Conservation (phyloP, 2,113 vertebrate genomes). For the Acrocephalus arundinaceus region DNA sequence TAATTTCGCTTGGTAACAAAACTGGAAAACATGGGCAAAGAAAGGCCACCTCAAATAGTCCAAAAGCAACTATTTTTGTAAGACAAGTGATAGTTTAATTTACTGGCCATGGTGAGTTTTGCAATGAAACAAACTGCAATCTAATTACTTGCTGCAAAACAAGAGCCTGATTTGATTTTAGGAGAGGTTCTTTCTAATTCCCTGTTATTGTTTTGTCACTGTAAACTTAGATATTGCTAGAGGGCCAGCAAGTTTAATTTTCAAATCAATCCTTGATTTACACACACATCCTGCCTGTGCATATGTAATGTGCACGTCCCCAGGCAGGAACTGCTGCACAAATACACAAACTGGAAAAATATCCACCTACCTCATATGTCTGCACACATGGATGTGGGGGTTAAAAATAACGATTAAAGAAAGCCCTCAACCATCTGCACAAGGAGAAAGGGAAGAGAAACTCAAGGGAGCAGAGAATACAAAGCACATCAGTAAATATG, state of each 20-base stretch:
- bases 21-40: background rate
- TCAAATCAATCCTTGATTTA: slow-evolving; percentile 24
- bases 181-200: slow-evolving; percentile 39
- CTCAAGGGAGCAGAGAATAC: background rate
- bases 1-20: background rate
- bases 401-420: background rate
- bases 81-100: slow-evolving; percentile 58
- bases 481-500: background rate
- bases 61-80: slow-evolving; percentile 25
- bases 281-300: background rate
- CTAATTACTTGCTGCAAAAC: slow-evolving; percentile 57
- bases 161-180: slow-evolving; percentile 60
- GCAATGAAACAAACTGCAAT: slow-evolving; percentile 41
- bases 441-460: background rate
- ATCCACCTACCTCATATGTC: background rate
- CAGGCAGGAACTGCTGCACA: background rate
- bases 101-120: slow-evolving; percentile 32
- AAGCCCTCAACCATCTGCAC: background rate
- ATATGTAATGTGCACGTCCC: background rate
- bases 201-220: slow-evolving; percentile 45
- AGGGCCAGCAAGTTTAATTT: slow-evolving; percentile 47
- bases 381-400: background rate
- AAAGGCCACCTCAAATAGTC: background rate
- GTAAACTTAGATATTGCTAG: slow-evolving; percentile 35
- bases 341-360: background rate